Evolutionary conservation across 1,140 invertebrate genomes (phyloP).

Genomic region (Drosophila navojoa): DNA sequence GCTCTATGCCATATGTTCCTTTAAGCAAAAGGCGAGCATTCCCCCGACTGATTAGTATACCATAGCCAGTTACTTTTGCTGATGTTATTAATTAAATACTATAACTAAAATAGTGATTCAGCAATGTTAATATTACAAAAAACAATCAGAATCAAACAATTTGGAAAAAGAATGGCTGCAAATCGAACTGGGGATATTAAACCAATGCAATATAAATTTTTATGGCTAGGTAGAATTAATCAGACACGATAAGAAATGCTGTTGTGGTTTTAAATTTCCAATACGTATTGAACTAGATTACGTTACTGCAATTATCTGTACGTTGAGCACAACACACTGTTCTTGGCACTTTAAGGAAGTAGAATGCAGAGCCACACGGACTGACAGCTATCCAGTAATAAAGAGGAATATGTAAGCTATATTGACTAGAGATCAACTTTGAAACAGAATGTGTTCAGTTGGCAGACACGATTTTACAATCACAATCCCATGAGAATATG

Average conservation of each 20-base stretch:
- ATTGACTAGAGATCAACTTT: conserved; percentile 3
- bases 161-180: neutral
- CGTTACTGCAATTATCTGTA: neutral
- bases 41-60: conserved; percentile 17
- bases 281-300: too few species aligned
- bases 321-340: neutral
- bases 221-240: too few species aligned
- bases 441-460: neutral
- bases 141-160: neutral
- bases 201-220: too few species aligned
- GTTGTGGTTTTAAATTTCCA: neutral
- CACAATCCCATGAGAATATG: neutral
- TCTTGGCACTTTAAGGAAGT: conserved; percentile 10
- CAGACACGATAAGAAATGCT: too few species aligned
- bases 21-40: conserved; percentile 55
- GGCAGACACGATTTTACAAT: conserved; percentile 5
- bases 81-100: too few species aligned
- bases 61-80: conserved; percentile 1
- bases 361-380: neutral
- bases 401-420: neutral
- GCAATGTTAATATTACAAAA: conserved; percentile 13
- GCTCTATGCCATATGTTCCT: conserved; percentile 32
- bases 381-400: conserved; percentile 14
- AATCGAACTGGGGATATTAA: neutral
- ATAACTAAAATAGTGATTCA: too few species aligned